A percentile compares a stretch with the other conserved stretches of the same genome.
phyloP scores from a whole-genome alignment of 2,888 invertebrate genomes.

The Norana najaformis region DNA sequence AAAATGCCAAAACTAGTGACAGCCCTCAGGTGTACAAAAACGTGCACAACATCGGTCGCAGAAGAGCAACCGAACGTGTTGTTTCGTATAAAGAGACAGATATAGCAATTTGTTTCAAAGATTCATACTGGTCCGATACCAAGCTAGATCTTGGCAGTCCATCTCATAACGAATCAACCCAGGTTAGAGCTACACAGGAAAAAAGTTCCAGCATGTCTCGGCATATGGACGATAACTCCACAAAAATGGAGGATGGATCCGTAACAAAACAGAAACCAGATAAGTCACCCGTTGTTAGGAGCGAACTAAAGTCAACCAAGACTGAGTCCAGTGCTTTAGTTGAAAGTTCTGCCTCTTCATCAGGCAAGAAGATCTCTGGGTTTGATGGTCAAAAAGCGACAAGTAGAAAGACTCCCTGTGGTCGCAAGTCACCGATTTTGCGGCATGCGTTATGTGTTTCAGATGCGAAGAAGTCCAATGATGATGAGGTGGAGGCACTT shows the following conservation, averaged over 20 bases:
- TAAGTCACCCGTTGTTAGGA: neutral
- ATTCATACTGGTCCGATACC: slow-evolving; percentile 37
- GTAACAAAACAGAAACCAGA: slow-evolving; percentile 23
- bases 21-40: slow-evolving; percentile 48
- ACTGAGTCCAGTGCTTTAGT: neutral
- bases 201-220: neutral
- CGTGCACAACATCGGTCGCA: slow-evolving; percentile 53
- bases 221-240: neutral
- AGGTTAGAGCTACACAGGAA: neutral
- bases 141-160: slow-evolving; percentile 31
- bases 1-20: neutral
- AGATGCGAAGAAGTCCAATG: neutral
- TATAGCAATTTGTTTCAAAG: slow-evolving; percentile 42
- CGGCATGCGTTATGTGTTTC: neutral
- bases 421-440: neutral
- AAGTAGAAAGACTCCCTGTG: neutral
- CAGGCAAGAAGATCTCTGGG: neutral
- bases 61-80: slow-evolving; percentile 51
- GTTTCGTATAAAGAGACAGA: slow-evolving; percentile 54
- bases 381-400: neutral
- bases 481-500: neutral
- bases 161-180: neutral
- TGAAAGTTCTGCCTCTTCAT: neutral
- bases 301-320: neutral
- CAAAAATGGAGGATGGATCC: neutral